Percentiles rank a stretch among this genome's conserved stretches.
Conservation (phyloP, 2,888 invertebrate species). For the Elmis aenea region DNA sequence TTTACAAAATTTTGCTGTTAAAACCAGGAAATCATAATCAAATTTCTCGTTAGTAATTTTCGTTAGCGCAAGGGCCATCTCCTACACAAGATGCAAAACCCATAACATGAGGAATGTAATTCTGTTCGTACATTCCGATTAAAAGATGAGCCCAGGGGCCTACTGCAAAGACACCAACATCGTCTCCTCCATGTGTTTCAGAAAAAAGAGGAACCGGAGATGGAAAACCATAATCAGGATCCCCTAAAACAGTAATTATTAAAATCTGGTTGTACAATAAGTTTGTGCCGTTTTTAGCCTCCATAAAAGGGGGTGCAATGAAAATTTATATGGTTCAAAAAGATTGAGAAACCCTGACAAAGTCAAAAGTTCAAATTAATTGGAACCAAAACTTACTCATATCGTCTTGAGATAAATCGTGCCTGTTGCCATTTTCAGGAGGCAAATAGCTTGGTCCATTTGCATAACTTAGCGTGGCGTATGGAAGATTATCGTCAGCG, state of each 20-base stretch:
- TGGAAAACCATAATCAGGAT: constrained; percentile 52
- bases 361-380: too few species aligned
- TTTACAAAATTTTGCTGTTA: too few species aligned
- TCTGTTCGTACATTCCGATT: constrained; percentile 73
- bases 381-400: constrained; percentile 36
- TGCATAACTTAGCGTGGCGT: constrained; percentile 63
- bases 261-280: too few species aligned
- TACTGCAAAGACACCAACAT: constrained; percentile 70
- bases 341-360: too few species aligned
- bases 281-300: too few species aligned
- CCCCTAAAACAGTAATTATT: constrained; percentile 35
- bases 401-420: constrained; percentile 52
- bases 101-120: constrained; percentile 70
- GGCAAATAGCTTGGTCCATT: constrained; percentile 61
- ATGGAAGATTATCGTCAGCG: constrained; percentile 55
- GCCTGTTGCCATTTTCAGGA: constrained; percentile 48
- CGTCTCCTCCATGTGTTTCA: constrained; percentile 74
- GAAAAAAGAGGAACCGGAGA: constrained; percentile 53
- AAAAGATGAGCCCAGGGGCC: constrained; percentile 82
- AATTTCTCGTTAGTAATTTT: too few species aligned
- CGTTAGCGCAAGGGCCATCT: too few species aligned
- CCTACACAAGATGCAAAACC: constrained; percentile 73
- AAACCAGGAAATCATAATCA: too few species aligned
- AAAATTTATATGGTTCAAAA: too few species aligned
- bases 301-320: too few species aligned